These are phyloP conservation scores for Oryzaephilus surinamensis DNA, from an alignment of 1,140 invertebrate species.

Conservation along the genomic window DNA sequence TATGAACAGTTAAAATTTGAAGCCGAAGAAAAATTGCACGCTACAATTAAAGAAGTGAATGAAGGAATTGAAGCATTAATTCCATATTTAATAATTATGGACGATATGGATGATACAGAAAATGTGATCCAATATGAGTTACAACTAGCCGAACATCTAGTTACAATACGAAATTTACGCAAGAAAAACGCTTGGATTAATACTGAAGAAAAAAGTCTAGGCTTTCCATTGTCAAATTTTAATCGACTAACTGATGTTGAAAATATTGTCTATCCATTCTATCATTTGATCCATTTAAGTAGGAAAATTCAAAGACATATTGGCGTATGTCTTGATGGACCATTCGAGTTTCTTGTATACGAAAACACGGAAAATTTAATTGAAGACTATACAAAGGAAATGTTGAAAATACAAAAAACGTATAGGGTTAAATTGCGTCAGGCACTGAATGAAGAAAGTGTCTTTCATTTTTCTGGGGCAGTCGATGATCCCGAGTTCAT, in stretches of 20 bases:
- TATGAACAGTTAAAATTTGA: slow-evolving; percentile 70
- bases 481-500: slow-evolving; percentile 66
- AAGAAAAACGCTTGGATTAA: slow-evolving; percentile 75
- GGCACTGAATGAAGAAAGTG: slow-evolving; percentile 53
- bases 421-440: slow-evolving; percentile 72
- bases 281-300: slow-evolving; percentile 49
- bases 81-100: slow-evolving; percentile 52
- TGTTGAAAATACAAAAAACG: slow-evolving; percentile 65
- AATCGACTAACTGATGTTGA: slow-evolving; percentile 63
- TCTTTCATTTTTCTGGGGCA: slow-evolving; percentile 52
- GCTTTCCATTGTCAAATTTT: slow-evolving; percentile 63
- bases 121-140: slow-evolving; percentile 54
- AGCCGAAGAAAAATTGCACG: slow-evolving; percentile 65
- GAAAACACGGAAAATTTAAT: slow-evolving; percentile 59
- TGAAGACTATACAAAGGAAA: slow-evolving; percentile 62
- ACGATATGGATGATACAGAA: slow-evolving; percentile 58
- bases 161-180: slow-evolving; percentile 60
- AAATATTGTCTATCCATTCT: slow-evolving; percentile 56
- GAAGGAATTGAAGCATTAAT: slow-evolving; percentile 30
- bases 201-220: slow-evolving; percentile 77
- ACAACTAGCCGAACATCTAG: slow-evolving; percentile 60
- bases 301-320: slow-evolving; percentile 69
- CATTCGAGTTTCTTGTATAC: slow-evolving; percentile 72
- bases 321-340: slow-evolving; percentile 83
- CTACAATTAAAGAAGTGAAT: slow-evolving; percentile 56